Evolutionary conservation across 2,888 invertebrate species (phyloP).

Genomic region (Drosophila putrida): DNA sequence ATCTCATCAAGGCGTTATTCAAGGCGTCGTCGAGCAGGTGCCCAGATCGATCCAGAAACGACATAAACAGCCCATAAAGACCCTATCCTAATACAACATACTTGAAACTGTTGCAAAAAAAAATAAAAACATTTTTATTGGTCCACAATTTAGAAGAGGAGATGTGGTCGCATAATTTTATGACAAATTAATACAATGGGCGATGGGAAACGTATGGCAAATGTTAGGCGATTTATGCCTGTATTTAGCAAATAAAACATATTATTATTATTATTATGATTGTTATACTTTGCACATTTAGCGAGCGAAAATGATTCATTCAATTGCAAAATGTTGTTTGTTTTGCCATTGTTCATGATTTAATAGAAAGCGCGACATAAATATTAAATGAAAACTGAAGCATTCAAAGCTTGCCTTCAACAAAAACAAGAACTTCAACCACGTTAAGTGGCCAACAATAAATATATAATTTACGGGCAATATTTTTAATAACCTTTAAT

Average conservation of each 20-base stretch:
- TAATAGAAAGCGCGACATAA: conserved; percentile 60
- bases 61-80: conserved; percentile 11
- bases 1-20: conserved; percentile 4
- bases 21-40: conserved; percentile 55
- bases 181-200: conserved; percentile 77
- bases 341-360: conserved; percentile 60
- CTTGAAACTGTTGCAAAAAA: conserved; percentile 25
- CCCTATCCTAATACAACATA: conserved; percentile 23
- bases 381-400: conserved; percentile 40
- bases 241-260: conserved; percentile 65
- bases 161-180: conserved; percentile 71
- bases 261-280: conserved; percentile 78
- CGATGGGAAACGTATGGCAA: conserved; percentile 35
- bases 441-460: conserved; percentile 58
- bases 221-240: conserved; percentile 64
- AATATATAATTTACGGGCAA: conserved; percentile 70
- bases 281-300: conserved; percentile 67
- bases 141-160: conserved; percentile 6
- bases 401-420: conserved; percentile 40
- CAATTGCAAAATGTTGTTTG: conserved; percentile 61
- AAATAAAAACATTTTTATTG: conserved; percentile 49
- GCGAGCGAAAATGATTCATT: conserved; percentile 67
- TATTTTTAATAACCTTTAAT: conserved; percentile 54
- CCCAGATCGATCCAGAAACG: conserved; percentile 18
- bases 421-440: conserved; percentile 7